Percentiles rank a stretch among this genome's conserved stretches.
phyloP scores from a whole-genome alignment of 1,140 invertebrate species.

The Formica exsecta region DNA sequence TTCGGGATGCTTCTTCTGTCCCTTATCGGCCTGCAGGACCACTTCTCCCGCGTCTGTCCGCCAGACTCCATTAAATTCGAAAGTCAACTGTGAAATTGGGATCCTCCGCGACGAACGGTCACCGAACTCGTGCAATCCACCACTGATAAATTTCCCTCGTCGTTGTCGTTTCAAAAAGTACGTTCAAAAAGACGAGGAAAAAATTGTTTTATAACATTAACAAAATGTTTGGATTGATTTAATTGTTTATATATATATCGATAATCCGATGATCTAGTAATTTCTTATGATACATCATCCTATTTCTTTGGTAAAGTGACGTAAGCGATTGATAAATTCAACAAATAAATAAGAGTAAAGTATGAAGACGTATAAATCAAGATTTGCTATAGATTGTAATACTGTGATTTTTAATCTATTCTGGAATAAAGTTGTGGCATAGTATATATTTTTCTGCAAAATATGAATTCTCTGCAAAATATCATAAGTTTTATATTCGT shows the following conservation, averaged over 20 bases:
- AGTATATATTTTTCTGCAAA: not conserved
- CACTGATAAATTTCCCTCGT: slow-evolving; percentile 48
- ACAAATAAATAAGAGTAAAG: not conserved
- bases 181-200: not conserved
- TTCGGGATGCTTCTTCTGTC: slow-evolving; percentile 63
- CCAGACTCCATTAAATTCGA: slow-evolving; percentile 77
- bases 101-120: slow-evolving; percentile 43
- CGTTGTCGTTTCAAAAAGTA: not conserved
- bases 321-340: not conserved
- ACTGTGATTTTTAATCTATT: not conserved
- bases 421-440: not conserved
- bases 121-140: slow-evolving; percentile 54
- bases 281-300: not conserved
- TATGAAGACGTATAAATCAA: not conserved
- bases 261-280: not conserved
- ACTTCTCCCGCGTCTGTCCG: slow-evolving; percentile 66
- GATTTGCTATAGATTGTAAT: not conserved
- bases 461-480: not conserved
- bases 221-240: not conserved
- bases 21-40: slow-evolving; percentile 64
- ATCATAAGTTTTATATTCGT: slow-evolving; percentile 7
- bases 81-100: slow-evolving; percentile 77
- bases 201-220: not conserved
- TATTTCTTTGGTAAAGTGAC: not conserved
- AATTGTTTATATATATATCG: slow-evolving; percentile 14